Percentiles rank a stretch among this genome's conserved stretches.
Evolutionary conservation across 2,797 vertebrate species (phyloP).

Genomic region (Takifugu ocellatus): DNA sequence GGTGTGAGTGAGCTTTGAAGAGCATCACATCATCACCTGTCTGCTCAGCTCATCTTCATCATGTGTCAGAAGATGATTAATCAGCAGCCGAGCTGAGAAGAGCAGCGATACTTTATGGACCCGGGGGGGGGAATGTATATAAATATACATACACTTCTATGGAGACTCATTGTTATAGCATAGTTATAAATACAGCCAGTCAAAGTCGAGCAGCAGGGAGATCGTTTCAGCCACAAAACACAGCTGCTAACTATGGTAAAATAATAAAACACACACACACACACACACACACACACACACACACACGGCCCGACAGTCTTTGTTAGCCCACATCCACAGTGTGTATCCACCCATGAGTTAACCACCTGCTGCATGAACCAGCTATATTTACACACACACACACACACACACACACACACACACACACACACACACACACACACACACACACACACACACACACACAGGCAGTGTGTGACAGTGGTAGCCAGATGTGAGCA

Average conservation of each 20-base stretch:
- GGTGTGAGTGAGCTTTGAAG: no score
- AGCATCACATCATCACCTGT: slow-evolving; percentile 24
- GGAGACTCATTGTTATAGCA: slow-evolving; percentile 36
- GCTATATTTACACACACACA: slow-evolving; percentile 50
- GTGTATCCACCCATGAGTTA: slow-evolving; percentile 65
- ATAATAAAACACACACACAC: slow-evolving; percentile 66
- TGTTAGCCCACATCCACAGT: slow-evolving; percentile 67
- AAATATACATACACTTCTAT: no score
- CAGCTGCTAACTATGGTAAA: slow-evolving; percentile 72
- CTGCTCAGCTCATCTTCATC: slow-evolving; percentile 8
- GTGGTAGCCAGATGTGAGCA: slow-evolving; percentile 54
- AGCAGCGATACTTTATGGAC: no score
- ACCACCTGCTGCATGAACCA: slow-evolving; percentile 40
- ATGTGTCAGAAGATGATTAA: no score
- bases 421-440: slow-evolving; percentile 12
- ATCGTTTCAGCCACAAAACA: slow-evolving; percentile 60
- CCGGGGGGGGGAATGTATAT: no score
- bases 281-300: slow-evolving; percentile 40
- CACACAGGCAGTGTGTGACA: slow-evolving; percentile 30
- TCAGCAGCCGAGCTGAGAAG: no score
- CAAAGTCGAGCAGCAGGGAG: slow-evolving; percentile 61
- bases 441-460: slow-evolving; percentile 9
- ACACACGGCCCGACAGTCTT: slow-evolving; percentile 56
- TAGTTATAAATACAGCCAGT: slow-evolving; percentile 68
- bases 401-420: slow-evolving; percentile 9